Conservation (phyloP, 2,113 vertebrate species). For the Dasyurus viverrinus region DNA sequence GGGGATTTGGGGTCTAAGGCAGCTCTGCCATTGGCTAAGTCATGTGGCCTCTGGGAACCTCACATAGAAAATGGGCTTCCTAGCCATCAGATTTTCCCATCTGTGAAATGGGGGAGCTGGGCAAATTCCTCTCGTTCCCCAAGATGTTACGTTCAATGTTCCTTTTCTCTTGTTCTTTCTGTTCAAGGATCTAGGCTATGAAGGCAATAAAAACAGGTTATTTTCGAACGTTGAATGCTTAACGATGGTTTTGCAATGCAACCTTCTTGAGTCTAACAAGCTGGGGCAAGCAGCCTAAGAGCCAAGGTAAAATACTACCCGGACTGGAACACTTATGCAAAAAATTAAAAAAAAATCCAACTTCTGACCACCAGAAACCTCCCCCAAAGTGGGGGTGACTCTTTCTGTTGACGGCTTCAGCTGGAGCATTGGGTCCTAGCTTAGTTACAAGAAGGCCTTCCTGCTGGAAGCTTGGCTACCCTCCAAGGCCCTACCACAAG, state of each 20-base stretch:
- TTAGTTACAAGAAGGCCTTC: background rate
- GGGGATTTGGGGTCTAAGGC: background rate
- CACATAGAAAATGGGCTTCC: too few relatives aligned
- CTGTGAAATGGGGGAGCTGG: background rate
- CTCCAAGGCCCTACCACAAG: too few relatives aligned
- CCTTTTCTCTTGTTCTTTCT: background rate
- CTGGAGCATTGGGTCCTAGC: background rate
- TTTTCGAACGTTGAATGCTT: background rate
- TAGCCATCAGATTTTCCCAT: background rate
- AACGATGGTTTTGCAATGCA: background rate
- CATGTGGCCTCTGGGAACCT: background rate
- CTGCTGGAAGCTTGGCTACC: background rate
- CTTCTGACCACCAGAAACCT: background rate
- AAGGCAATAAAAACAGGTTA: background rate
- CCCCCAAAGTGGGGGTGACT: background rate
- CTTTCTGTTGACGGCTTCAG: background rate
- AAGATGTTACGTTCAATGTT: background rate
- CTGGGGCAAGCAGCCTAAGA: background rate
- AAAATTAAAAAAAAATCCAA: too few relatives aligned
- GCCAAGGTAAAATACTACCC: background rate
- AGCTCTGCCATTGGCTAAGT: background rate
- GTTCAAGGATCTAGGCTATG: background rate
- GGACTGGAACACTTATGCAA: background rate
- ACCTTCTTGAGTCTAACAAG: background rate
- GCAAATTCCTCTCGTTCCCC: background rate